A percentile compares a stretch with the other conserved stretches of the same genome.
These are phyloP conservation scores for Notarius quadriscutis DNA, from an alignment of 2,113 vertebrate species.

Conservation along the genomic window DNA sequence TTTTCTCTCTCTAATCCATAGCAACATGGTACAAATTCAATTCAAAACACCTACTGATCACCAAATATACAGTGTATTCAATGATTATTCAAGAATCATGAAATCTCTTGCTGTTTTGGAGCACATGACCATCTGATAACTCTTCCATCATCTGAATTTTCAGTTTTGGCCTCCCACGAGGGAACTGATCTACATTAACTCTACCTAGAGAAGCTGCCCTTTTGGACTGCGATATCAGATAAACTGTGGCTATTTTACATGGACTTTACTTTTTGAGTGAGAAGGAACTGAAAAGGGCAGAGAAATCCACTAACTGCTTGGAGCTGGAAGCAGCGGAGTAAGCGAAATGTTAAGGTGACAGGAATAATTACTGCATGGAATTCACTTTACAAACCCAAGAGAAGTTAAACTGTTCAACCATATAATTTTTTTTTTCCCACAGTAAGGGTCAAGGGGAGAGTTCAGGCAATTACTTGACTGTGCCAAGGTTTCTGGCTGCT, in stretches of 20 bases:
- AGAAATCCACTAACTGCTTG: neutral
- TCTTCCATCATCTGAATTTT: neutral
- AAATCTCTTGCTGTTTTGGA: neutral
- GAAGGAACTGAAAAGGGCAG: neutral
- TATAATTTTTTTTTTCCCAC: neutral
- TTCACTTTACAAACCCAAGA: conserved; percentile 16
- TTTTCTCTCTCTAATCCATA: neutral
- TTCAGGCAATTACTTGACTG: neutral
- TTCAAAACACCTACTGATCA: neutral
- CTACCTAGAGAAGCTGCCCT: neutral
- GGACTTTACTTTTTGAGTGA: neutral
- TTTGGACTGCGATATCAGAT: neutral
- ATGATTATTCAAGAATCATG: neutral
- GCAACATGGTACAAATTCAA: neutral
- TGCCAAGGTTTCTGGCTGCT: neutral
- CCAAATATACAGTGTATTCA: neutral
- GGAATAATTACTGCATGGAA: conserved; percentile 17
- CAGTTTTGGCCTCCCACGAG: neutral
- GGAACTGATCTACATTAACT: neutral
- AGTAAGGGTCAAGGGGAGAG: neutral
- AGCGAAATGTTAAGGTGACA: conserved; percentile 26
- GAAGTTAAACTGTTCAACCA: conserved; percentile 6
- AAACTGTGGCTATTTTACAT: conserved; percentile 6
- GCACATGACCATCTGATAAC: neutral
- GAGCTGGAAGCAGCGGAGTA: conserved; percentile 1